Base-by-base conservation (phyloP, 2,113 vertebrate genomes). In the Phrynosoma blainvillii region DNA sequence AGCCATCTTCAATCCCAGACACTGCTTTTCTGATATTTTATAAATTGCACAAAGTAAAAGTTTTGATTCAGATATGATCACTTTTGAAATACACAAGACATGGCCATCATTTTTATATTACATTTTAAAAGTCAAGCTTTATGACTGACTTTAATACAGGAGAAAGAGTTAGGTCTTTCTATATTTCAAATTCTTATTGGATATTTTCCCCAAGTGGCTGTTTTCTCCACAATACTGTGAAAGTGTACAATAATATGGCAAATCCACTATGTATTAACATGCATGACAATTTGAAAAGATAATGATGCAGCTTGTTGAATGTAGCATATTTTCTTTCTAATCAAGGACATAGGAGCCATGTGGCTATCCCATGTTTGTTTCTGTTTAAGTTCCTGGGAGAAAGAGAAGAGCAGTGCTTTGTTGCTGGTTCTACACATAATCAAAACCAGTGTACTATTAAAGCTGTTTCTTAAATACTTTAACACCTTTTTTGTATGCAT, bases 401-500 rank as follows among this genome's bases (percentile, higher is more conserved):
- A 62, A 20, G 10, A 18, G 68, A 30, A 71, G 11, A 21, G 10
- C 0, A 84, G 86, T 30, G 56, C 4, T 40, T 82, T 66, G 12
- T 56, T 78, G 16, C 13, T 74, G 86, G 32, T 54, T 30, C 25
- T 27, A 30, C 68, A 71, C 77, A 76, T 23, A 40, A 82, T 32
- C 76, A 40, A 30, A 77, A 90, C 87, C 42, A 5, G 0, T 84
- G 59, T 89, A 40, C 75, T 90, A 89, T 88, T 40, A 18, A 90
- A 79, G 52, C 1, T 79, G 0, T 1, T 78, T 30, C 78, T 83
- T 91, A 62, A 65, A 7, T 12, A 1, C 71, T 75, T 40, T 90
- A 27, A 87, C 21, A 42, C 54, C 52, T 2, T 30, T 30, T 18
- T 86, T 88, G 82, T 89, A 30, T 94, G 81, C 84, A 73, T 97